A percentile compares a stretch with the other conserved stretches of the same genome.
These are phyloP conservation scores for Ifrita kowaldi DNA, from an alignment of 2,113 vertebrate genomes.

Conservation along the genomic window DNA sequence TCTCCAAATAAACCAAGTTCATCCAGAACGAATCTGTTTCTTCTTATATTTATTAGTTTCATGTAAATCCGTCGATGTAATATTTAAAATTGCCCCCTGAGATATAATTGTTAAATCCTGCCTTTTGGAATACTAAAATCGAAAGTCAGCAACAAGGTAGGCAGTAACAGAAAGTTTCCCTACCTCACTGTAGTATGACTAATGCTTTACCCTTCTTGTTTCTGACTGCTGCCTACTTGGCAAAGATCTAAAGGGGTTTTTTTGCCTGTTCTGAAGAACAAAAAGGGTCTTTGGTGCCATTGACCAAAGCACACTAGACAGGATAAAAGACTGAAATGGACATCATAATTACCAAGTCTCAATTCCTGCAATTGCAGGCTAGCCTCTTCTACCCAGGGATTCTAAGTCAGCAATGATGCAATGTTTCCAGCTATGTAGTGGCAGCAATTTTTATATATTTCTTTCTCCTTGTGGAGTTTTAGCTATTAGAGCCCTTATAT, in stretches of 20 bases:
- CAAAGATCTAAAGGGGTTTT: neutral
- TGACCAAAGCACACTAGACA: neutral
- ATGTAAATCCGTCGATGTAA: neutral
- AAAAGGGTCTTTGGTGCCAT: neutral
- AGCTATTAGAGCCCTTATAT: neutral
- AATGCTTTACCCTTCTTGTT: neutral
- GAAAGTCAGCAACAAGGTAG: neutral
- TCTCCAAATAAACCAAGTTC: neutral
- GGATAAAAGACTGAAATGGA: neutral
- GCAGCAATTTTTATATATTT: neutral
- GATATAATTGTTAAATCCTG: neutral
- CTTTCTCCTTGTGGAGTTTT: neutral
- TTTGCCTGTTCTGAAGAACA: neutral
- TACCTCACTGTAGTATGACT: neutral
- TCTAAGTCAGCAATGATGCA: neutral
- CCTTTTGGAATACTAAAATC: neutral
- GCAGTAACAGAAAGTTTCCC: neutral
- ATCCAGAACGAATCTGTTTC: neutral
- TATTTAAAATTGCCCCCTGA: neutral
- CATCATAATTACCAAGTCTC: neutral
- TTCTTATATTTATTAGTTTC: neutral
- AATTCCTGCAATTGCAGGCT: neutral
- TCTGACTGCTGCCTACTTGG: neutral
- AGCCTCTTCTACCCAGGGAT: rapidly evolving
- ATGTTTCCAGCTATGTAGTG: neutral